Conservation (phyloP, 2,797 vertebrate species). For the Buphagus erythrorhynchus region DNA sequence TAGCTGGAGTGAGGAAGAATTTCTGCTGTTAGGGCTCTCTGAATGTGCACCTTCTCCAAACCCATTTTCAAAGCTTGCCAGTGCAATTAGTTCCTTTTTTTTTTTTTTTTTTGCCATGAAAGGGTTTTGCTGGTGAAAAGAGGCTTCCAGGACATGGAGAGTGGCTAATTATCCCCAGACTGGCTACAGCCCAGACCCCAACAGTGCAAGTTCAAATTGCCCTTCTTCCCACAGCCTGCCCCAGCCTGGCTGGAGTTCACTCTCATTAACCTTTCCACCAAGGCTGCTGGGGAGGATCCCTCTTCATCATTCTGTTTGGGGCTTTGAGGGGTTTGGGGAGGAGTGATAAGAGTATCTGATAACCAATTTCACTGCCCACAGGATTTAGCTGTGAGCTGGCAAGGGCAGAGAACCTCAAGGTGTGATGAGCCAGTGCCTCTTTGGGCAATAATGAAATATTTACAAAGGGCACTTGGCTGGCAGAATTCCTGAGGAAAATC, state of each 20-base stretch:
- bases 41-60: background rate
- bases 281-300: background rate
- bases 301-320: background rate
- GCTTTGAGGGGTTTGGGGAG: background rate
- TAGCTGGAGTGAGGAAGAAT: background rate
- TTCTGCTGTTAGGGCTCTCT: conserved; percentile 2
- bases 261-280: background rate
- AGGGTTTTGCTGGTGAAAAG: conserved; percentile 9
- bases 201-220: conserved; percentile 17
- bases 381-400: background rate
- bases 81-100: background rate
- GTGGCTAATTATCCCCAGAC: conserved; percentile 27
- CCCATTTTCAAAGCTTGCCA: background rate
- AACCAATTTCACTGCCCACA: background rate
- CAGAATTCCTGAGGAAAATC: background rate
- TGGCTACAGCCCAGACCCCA: background rate
- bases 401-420: background rate
- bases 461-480: background rate
- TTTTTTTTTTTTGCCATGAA: background rate
- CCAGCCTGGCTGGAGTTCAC: background rate
- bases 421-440: background rate
- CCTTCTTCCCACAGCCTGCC: conserved; percentile 28
- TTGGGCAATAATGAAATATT: background rate
- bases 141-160: background rate
- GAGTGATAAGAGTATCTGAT: background rate